Evolutionary conservation across 2,797 vertebrate genomes (phyloP).

Genomic region (Antrozous pallidus): DNA sequence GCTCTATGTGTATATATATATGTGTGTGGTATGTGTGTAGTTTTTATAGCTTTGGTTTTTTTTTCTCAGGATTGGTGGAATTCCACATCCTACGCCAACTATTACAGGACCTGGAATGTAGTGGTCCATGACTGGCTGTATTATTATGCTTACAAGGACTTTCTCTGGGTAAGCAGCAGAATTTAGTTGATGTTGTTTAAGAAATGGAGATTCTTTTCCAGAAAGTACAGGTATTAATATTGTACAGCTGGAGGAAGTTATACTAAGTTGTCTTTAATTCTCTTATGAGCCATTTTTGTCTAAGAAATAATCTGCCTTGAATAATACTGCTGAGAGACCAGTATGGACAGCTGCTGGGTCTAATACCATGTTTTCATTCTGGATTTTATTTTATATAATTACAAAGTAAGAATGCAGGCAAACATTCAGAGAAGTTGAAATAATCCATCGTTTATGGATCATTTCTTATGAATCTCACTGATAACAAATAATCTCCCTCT

Average conservation of each 20-base stretch:
- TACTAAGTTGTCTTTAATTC: neutral
- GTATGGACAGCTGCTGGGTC: neutral
- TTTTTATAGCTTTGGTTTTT: neutral
- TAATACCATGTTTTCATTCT: neutral
- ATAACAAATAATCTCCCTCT: neutral
- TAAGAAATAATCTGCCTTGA: neutral
- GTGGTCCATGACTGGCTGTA: constrained; percentile 98
- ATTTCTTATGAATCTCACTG: neutral
- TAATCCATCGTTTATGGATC: neutral
- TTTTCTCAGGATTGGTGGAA: constrained; percentile 96
- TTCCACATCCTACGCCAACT: constrained; percentile 96
- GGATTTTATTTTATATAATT: neutral
- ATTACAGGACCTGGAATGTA: constrained; percentile 97
- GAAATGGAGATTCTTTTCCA: neutral
- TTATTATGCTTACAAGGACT: constrained; percentile 94
- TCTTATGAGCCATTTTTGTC: neutral
- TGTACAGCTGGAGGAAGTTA: neutral
- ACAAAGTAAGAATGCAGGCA: neutral
- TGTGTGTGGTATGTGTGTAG: neutral
- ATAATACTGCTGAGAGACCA: neutral
- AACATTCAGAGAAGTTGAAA: neutral
- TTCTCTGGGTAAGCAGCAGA: constrained; percentile 89
- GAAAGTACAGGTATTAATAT: neutral
- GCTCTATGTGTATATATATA: neutral
- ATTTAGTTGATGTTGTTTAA: neutral